Base-by-base conservation (phyloP, 2,113 vertebrate species). In the Strigops habroptila region DNA sequence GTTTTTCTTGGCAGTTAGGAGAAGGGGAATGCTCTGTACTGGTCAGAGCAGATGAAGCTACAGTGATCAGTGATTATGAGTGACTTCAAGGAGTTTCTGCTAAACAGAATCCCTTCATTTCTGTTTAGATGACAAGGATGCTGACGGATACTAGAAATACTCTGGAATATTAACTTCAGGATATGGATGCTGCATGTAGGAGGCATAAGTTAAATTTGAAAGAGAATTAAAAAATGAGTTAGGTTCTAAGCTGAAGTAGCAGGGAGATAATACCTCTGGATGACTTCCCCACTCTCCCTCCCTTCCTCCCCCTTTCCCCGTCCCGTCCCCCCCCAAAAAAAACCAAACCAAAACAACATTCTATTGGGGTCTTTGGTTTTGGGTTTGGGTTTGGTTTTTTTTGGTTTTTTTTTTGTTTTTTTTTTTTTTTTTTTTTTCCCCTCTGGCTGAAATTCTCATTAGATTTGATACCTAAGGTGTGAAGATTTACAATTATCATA, bases 401-500 rank as follows among this genome's bases (percentile, higher is more conserved):
- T 3, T 14, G n/a, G n/a, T n/a, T n/a, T n/a, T n/a, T 63, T 91
- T 70, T 77, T 0, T 24, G 51, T 68, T 91, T 39, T 5, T 5
- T 81, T 3, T 14, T 37, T 43, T 79, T 39, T 2, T 37, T 53
- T 41, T 62, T 70, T 13, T n/a, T 73, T 8, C 15, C 14, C 6
- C 52, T 15, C 10, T 1, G 2, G 7, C 39, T 81, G 30, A 57
- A 35, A 67, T 96, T 88, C 51, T 80, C 37, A 8, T 82, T 90
- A 91, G 37, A 60, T 77, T 86, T 88, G 49, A 69, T 81, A 70
- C 23, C 23, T 24, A 51, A 95, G 68, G 51, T 74, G 14, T 91
- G 96, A 96, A 97, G 97, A 97, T 94, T 97, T 97, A 94, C 93
- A 97, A 97, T 98, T 98, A 98, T 97, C 96, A 97, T 97, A 98